phyloP scores from a whole-genome alignment of 2,888 invertebrate genomes.

The Podabrus alpinus region DNA sequence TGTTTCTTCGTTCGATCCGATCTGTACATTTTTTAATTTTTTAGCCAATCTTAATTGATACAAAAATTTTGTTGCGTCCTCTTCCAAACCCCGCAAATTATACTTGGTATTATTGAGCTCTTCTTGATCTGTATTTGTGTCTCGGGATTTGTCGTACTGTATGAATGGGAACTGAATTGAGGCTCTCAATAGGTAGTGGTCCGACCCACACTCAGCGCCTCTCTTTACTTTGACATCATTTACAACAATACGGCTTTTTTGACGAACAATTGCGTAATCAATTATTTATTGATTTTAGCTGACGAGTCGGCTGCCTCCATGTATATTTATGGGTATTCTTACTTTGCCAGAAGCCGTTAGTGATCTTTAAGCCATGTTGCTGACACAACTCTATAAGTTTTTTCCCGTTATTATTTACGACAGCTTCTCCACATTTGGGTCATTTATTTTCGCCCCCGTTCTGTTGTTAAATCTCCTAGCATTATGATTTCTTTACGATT shows the following conservation, averaged over 20 bases:
- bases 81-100: too few relatives aligned
- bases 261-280: background rate
- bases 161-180: too few relatives aligned
- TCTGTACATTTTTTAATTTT: too few relatives aligned
- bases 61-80: too few relatives aligned
- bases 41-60: too few relatives aligned
- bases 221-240: background rate
- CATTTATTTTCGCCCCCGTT: too few relatives aligned
- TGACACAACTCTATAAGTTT: background rate
- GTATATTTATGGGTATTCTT: constrained; percentile 1
- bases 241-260: background rate
- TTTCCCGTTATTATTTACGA: background rate
- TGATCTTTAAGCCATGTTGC: background rate
- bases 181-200: background rate
- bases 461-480: too few relatives aligned
- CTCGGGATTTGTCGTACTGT: too few relatives aligned
- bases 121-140: too few relatives aligned
- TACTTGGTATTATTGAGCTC: too few relatives aligned
- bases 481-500: too few relatives aligned
- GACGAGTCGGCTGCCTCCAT: background rate
- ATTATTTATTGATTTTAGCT: background rate
- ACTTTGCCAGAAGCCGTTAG: background rate
- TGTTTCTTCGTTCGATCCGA: too few relatives aligned
- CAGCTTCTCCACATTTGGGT: background rate
- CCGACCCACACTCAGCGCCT: background rate